phyloP scores from a whole-genome alignment of 2,113 vertebrate species.

The Panthera leo region DNA sequence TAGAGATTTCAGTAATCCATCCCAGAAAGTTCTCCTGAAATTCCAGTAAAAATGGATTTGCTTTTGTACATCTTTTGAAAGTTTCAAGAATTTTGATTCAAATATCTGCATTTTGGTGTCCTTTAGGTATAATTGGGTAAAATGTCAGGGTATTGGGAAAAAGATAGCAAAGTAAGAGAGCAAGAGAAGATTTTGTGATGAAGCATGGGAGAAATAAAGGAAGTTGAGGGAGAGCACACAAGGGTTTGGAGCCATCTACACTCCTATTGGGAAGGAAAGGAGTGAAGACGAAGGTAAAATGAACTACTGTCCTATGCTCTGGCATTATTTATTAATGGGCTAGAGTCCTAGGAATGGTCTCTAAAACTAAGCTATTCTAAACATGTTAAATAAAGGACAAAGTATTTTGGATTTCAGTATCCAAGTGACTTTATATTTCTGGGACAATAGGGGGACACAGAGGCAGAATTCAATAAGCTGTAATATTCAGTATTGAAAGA shows the following conservation, averaged over 20 bases:
- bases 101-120: background rate
- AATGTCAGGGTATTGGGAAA: background rate
- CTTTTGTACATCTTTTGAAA: constrained; percentile 45
- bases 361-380: background rate
- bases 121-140: constrained; percentile 10
- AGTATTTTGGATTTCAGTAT: background rate
- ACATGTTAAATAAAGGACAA: constrained; percentile 36
- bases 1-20: constrained; percentile 27
- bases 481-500: background rate
- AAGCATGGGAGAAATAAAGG: background rate
- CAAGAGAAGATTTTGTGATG: constrained; percentile 7
- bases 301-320: background rate
- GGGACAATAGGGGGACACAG: background rate
- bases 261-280: background rate
- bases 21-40: background rate
- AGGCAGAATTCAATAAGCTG: constrained; percentile 8
- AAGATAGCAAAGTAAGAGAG: constrained; percentile 3
- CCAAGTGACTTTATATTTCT: constrained; percentile 29
- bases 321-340: background rate
- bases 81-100: constrained; percentile 48
- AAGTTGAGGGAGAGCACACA: background rate
- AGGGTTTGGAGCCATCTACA: background rate
- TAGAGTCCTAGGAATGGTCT: background rate
- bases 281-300: constrained; percentile 17
- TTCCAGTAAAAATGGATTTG: background rate